phyloP scores from a whole-genome alignment of 2,797 vertebrate genomes.

The Tangara arthus region DNA sequence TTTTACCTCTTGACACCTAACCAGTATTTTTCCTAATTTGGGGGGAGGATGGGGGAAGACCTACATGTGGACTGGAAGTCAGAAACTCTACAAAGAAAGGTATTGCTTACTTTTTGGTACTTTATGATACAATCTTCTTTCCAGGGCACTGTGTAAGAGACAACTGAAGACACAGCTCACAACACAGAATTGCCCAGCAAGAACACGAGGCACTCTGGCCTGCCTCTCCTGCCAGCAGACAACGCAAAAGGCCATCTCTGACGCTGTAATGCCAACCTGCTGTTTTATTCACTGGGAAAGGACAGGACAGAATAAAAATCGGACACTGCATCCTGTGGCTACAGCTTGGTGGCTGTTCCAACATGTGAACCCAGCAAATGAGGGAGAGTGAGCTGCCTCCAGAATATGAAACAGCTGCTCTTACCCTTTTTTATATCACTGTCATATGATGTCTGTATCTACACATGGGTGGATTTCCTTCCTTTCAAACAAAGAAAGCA shows the following conservation, averaged over 20 bases:
- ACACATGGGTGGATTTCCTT: not conserved
- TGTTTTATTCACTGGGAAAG: not conserved
- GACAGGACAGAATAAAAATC: not conserved
- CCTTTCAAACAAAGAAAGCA: not conserved
- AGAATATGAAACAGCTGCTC: not conserved
- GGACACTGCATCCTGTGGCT: not conserved
- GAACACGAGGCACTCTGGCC: fast-evolving
- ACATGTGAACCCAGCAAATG: not conserved
- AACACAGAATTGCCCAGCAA: not conserved
- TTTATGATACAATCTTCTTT: not conserved
- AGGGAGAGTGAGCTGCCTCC: not conserved
- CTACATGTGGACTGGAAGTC: not conserved
- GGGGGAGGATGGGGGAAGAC: not conserved
- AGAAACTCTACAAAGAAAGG: not conserved
- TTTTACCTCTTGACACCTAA: not conserved
- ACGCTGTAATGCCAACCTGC: not conserved
- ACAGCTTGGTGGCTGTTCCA: not conserved
- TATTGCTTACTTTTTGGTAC: not conserved
- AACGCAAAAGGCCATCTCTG: not conserved
- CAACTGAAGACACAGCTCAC: not conserved
- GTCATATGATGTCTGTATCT: too few relatives aligned
- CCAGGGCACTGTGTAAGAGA: not conserved
- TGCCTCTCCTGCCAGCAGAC: not conserved
- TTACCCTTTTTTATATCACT: not conserved
- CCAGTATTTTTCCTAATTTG: not conserved